A percentile compares a stretch with the other conserved stretches of the same genome.
Evolutionary conservation across 2,797 vertebrate genomes (phyloP).

Genomic region (Malurus splendens): DNA sequence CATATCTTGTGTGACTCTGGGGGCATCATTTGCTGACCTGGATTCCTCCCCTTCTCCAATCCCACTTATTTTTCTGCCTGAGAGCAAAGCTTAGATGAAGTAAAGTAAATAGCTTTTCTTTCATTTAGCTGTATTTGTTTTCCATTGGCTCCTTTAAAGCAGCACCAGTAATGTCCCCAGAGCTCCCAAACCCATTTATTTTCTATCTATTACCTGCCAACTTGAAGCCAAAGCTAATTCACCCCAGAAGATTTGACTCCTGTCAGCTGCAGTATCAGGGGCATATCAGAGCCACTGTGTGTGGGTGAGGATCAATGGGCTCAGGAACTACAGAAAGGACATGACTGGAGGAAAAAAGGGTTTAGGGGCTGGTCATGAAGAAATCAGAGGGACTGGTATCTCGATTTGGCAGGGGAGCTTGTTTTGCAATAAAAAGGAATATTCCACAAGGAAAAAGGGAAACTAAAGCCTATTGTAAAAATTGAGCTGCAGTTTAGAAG

Average conservation of each 20-base stretch:
- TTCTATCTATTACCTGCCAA: constrained; percentile 31
- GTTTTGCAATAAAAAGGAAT: neutral
- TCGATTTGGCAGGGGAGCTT: neutral
- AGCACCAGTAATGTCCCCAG: constrained; percentile 23
- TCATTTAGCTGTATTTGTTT: constrained; percentile 57
- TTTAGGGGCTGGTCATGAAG: neutral
- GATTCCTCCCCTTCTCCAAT: neutral
- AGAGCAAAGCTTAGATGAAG: constrained; percentile 15
- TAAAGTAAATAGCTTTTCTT: constrained; percentile 45
- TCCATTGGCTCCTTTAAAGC: neutral
- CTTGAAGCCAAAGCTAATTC: constrained; percentile 33
- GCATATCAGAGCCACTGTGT: neutral
- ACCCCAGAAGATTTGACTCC: constrained; percentile 46
- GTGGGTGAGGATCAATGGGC: constrained; percentile 20
- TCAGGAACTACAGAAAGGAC: neutral
- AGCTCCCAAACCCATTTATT: constrained; percentile 50
- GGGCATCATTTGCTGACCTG: constrained; percentile 29
- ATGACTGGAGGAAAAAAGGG: neutral
- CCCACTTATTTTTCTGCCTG: neutral
- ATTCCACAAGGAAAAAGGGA: neutral
- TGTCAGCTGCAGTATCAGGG: neutral
- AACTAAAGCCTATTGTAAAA: neutral
- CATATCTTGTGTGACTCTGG: neutral
- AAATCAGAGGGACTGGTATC: neutral
- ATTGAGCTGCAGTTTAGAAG: neutral